Evolutionary conservation across 2,797 vertebrate genomes (phyloP).

Genomic region (Phylloscopus collybita): DNA sequence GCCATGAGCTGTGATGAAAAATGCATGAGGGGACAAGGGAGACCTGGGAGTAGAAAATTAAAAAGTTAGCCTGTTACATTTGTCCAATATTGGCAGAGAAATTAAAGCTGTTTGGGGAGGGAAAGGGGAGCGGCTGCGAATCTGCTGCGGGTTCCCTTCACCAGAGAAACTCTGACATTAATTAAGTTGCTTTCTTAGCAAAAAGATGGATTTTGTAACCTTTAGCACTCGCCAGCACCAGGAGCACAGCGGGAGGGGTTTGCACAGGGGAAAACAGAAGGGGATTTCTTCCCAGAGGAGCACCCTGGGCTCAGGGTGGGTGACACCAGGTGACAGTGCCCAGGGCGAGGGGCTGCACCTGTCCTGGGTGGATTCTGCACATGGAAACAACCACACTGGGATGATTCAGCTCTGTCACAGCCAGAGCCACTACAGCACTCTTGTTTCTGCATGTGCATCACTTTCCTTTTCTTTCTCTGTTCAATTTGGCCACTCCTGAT

Average conservation of each 20-base stretch:
- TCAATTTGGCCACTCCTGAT: not conserved
- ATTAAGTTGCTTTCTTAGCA: slow-evolving; percentile 50
- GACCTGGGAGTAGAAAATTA: slow-evolving; percentile 80
- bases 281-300: not conserved
- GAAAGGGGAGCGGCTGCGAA: not conserved
- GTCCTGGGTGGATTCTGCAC: accelerated
- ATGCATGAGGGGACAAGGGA: slow-evolving; percentile 81
- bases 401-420: not conserved
- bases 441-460: accelerated
- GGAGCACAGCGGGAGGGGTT: not conserved
- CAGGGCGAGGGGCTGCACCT: accelerated
- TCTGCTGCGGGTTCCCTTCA: not conserved
- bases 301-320: accelerated
- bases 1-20: slow-evolving; percentile 82
- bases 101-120: slow-evolving; percentile 36
- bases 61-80: slow-evolving; percentile 79
- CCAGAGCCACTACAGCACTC: not conserved
- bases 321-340: accelerated
- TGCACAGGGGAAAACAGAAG: not conserved
- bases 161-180: not conserved
- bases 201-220: slow-evolving; percentile 67
- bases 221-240: slow-evolving; percentile 5
- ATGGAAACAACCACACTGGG: accelerated
- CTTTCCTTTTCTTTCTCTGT: not conserved
- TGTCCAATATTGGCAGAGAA: slow-evolving; percentile 80